Evolutionary conservation across 2,888 invertebrate genomes (phyloP).

Genomic region (Macrophya alboannulata): DNA sequence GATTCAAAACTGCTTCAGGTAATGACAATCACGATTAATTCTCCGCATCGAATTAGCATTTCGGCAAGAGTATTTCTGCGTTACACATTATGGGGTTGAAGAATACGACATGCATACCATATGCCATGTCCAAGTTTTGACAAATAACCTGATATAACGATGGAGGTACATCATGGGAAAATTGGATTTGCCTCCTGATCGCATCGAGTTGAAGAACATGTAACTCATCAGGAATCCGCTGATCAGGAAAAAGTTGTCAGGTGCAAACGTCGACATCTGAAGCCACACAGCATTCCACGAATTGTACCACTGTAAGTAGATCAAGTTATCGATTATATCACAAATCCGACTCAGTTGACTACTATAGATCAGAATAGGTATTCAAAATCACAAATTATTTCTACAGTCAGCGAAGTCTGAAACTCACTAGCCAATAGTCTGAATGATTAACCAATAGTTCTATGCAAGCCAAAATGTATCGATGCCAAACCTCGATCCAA

Average conservation of each 20-base stretch:
- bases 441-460: not conserved
- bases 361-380: not conserved
- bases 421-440: not conserved
- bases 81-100: too few species aligned
- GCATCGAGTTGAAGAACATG: conserved; percentile 75
- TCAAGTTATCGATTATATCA: not conserved
- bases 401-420: not conserved
- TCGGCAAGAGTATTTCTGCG: too few species aligned
- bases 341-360: too few species aligned
- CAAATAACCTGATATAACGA: conserved; percentile 78
- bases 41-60: too few species aligned
- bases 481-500: conserved; percentile 77
- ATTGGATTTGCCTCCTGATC: conserved; percentile 74
- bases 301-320: conserved; percentile 72
- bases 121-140: too few species aligned
- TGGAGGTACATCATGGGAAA: conserved; percentile 78
- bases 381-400: too few species aligned
- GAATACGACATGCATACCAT: too few species aligned
- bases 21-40: too few species aligned
- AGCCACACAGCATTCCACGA: conserved; percentile 77
- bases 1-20: too few species aligned
- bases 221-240: conserved; percentile 79
- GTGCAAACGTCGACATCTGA: conserved; percentile 59
- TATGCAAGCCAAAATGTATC: not conserved
- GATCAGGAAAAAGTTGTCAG: conserved; percentile 80